A percentile compares a stretch with the other conserved stretches of the same genome.
Conservation (phyloP, 2,797 vertebrate genomes). For the Ptychobarbus kaznakovi region DNA sequence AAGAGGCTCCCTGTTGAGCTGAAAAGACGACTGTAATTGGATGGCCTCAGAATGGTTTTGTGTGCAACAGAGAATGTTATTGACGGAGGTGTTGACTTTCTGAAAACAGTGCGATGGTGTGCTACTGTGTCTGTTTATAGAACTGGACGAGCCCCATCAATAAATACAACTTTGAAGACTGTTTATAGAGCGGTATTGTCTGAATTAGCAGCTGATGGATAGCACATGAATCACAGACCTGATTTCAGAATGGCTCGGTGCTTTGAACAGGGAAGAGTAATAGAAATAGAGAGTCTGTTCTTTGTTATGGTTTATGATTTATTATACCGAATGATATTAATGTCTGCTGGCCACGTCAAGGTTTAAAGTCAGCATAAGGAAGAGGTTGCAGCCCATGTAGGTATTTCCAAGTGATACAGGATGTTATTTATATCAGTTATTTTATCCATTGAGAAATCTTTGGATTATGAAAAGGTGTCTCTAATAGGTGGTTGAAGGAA, state of each 20-base stretch:
- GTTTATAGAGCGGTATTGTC: slow-evolving; percentile 39
- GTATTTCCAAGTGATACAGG: not conserved
- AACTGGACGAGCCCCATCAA: slow-evolving; percentile 28
- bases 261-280: slow-evolving; percentile 7
- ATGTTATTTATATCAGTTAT: not conserved
- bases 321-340: slow-evolving; percentile 5
- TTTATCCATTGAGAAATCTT: not conserved
- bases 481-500: not conserved
- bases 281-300: slow-evolving; percentile 10
- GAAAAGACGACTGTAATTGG: slow-evolving; percentile 62
- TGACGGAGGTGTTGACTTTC: slow-evolving; percentile 29
- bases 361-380: not conserved
- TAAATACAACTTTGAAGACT: slow-evolving; percentile 41
- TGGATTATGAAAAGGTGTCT: slow-evolving; percentile 6
- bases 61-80: slow-evolving; percentile 35
- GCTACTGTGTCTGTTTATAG: slow-evolving; percentile 40
- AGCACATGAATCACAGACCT: slow-evolving; percentile 36
- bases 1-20: slow-evolving; percentile 36
- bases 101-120: slow-evolving; percentile 9
- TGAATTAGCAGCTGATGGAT: slow-evolving; percentile 44
- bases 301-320: slow-evolving; percentile 22
- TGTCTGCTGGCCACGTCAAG: slow-evolving; percentile 4
- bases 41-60: slow-evolving; percentile 13
- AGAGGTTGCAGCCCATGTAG: not conserved
- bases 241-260: not conserved